Evolutionary conservation across 2,888 invertebrate species (phyloP).

Genomic region (Rapana venosa): DNA sequence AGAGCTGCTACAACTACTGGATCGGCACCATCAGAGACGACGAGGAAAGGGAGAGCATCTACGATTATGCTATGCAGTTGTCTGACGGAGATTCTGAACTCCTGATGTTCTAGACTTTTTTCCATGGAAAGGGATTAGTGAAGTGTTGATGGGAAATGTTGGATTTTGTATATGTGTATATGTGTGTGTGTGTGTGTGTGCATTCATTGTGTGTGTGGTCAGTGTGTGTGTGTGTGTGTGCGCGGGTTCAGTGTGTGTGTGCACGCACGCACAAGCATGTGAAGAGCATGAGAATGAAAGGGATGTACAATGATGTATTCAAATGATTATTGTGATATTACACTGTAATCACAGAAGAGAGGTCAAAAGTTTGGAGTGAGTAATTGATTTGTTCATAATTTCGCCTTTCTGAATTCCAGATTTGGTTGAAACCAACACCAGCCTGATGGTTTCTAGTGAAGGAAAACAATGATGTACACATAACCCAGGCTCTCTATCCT

Average conservation of each 20-base stretch:
- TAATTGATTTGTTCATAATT: too few relatives aligned
- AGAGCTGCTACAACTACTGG: conserved; percentile 73
- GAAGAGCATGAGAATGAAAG: not conserved
- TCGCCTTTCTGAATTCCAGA: too few relatives aligned
- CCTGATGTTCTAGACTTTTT: not conserved
- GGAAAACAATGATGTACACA: too few relatives aligned
- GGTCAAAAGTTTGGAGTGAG: not conserved
- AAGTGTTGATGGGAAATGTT: not conserved
- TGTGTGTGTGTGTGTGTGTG: not conserved
- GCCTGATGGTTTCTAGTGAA: too few relatives aligned
- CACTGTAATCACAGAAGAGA: not conserved
- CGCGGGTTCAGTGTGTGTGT: not conserved
- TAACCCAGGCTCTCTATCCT: too few relatives aligned
- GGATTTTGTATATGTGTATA: not conserved
- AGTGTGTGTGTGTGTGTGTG: not conserved
- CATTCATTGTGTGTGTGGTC: not conserved
- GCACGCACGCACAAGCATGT: not conserved
- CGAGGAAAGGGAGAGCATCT: conserved; percentile 58
- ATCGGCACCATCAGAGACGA: conserved; percentile 68
- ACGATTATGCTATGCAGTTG: not conserved
- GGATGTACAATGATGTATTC: not conserved
- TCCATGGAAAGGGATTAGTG: not conserved
- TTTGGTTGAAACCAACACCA: too few relatives aligned
- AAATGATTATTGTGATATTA: not conserved
- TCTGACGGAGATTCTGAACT: not conserved